These are phyloP conservation scores for Furcifer pardalis DNA, from an alignment of 2,797 vertebrate species.

Conservation along the genomic window DNA sequence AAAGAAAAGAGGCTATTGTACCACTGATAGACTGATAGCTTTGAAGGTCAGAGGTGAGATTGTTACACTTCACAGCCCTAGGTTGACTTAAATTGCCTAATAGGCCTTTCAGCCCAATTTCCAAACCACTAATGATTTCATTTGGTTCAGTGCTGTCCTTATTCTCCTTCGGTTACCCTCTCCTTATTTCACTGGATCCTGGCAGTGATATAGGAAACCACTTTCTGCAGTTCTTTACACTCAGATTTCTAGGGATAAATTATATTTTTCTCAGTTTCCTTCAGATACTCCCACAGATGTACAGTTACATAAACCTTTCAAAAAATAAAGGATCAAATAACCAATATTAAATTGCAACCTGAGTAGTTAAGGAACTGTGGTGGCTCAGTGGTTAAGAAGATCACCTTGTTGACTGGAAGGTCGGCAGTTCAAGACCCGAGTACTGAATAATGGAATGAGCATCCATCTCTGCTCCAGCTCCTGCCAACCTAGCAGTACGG, in stretches of 20 bases:
- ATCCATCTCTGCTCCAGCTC: too few relatives aligned
- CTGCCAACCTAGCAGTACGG: too few relatives aligned
- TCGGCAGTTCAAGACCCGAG: too few relatives aligned
- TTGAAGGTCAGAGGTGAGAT: constrained; percentile 5
- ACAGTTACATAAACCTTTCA: neutral
- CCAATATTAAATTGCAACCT: neutral
- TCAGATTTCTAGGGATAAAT: neutral
- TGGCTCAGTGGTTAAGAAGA: too few relatives aligned
- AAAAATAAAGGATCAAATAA: neutral
- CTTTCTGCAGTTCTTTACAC: neutral
- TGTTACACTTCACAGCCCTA: neutral
- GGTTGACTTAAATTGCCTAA: neutral
- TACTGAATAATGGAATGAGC: too few relatives aligned
- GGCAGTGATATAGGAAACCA: neutral
- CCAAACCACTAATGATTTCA: constrained; percentile 30
- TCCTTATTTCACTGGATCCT: neutral
- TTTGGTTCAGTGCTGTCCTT: constrained; percentile 23
- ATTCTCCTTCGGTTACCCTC: constrained; percentile 28
- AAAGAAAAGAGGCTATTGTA: constrained; percentile 1
- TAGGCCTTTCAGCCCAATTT: constrained; percentile 16
- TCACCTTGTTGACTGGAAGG: too few relatives aligned
- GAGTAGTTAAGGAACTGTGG: too few relatives aligned
- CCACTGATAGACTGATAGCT: constrained; percentile 5
- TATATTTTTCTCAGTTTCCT: neutral
- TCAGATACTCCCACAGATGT: neutral